Percentiles rank a stretch among this genome's conserved stretches.
phyloP scores from a whole-genome alignment of 2,888 invertebrate species.

The Plutella xylostella region DNA sequence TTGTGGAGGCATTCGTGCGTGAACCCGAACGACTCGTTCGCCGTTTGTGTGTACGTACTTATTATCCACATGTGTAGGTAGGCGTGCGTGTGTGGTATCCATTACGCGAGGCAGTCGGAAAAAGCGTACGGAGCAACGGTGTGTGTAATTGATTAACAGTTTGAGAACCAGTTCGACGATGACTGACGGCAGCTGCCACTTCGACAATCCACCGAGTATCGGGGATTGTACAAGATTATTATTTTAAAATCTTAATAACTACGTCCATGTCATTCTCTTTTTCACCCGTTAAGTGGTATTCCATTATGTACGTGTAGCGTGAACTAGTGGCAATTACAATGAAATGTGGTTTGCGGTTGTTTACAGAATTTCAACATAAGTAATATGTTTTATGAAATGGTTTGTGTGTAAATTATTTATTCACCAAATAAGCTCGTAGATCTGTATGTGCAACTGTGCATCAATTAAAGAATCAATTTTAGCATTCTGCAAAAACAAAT shows the following conservation, averaged over 20 bases:
- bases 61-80: conserved; percentile 19
- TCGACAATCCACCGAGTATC: not conserved
- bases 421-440: too few relatives aligned
- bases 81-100: conserved; percentile 49
- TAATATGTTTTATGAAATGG: too few relatives aligned
- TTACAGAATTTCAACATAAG: too few relatives aligned
- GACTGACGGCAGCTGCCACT: conserved; percentile 23
- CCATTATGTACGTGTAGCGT: too few relatives aligned
- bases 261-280: not conserved
- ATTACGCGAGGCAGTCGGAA: conserved; percentile 49
- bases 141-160: conserved; percentile 65
- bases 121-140: conserved; percentile 50
- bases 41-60: conserved; percentile 5
- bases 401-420: too few relatives aligned
- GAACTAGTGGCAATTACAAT: too few relatives aligned
- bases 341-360: too few relatives aligned
- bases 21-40: conserved; percentile 34
- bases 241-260: conserved; percentile 39
- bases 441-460: too few relatives aligned
- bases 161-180: conserved; percentile 38
- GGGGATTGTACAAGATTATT: conserved; percentile 1
- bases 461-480: too few relatives aligned
- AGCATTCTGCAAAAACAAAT: too few relatives aligned
- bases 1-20: conserved; percentile 54
- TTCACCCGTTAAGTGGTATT: too few relatives aligned